These are phyloP conservation scores for Catagonus wagneri DNA, from an alignment of 2,113 vertebrate species.

Conservation along the genomic window DNA sequence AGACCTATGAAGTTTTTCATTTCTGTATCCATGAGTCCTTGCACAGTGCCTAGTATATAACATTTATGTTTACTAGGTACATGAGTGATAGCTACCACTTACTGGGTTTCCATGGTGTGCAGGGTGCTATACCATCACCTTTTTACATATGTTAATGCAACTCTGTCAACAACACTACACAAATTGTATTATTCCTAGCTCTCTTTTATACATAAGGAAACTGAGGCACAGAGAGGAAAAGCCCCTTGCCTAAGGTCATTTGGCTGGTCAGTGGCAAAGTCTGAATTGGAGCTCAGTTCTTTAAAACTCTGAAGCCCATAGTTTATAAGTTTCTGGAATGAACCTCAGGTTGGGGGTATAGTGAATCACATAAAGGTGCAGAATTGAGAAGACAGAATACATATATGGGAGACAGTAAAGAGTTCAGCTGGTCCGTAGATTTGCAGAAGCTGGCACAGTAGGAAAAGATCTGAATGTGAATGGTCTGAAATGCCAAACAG, in stretches of 20 bases:
- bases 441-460: not conserved
- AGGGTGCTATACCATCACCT: not conserved
- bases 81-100: not conserved
- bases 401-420: conserved; percentile 2
- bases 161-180: not conserved
- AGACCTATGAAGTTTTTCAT: not conserved
- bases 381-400: not conserved
- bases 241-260: not conserved
- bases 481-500: conserved; percentile 19
- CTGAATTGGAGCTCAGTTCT: not conserved
- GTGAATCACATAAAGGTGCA: not conserved
- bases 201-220: not conserved
- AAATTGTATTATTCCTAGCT: not conserved
- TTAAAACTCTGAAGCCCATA: not conserved
- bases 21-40: conserved; percentile 9
- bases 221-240: conserved; percentile 1
- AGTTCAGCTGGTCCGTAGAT: not conserved
- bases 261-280: not conserved
- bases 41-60: not conserved
- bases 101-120: not conserved
- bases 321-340: conserved; percentile 9
- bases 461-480: conserved; percentile 14
- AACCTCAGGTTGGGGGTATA: not conserved
- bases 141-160: not conserved
- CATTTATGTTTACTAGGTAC: conserved; percentile 30